Base-by-base conservation (phyloP, 2,113 vertebrate genomes). In the Clinocottus analis region DNA sequence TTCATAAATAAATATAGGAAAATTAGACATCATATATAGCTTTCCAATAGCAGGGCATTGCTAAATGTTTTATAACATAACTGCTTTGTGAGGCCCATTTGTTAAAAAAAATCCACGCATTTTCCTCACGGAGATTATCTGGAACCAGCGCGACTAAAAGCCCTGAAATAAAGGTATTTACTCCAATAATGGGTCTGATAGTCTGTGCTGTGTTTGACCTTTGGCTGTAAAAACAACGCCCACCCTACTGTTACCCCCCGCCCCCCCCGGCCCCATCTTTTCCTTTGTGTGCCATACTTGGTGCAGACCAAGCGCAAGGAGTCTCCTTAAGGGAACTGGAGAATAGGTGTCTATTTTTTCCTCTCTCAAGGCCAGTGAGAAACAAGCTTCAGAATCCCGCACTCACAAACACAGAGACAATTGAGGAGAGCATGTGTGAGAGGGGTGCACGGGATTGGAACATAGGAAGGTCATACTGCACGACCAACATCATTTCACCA, bases 1-100 rank as follows among this genome's bases (percentile, higher is more conserved):
- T 93, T 92, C 81, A 91, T 91, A 94, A 92, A 94, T 93, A 93
- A 94, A 93, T 94, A 92, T 92, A 85, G 71, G 85, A 91, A 92
- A 92, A 92, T 93, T 90, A 91, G 91, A 92, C 92, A 92, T 94
- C 91, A 92, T 93, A 90, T 94, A 92, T 88, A 93, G 83, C 87
- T 91, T 88, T 94, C 90, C 87, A 90, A 85, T 90, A 87, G 77
- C 90, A 84, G 82, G 87, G 80, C 83, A 61, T 80, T 82, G 84
- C 86, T 90, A 85, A 89, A 89, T 39, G 84, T 82, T 73, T 68
- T 83, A 75, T 43, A 84, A 69, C 79, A 69, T 72, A 71, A 85
- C 87, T 74, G 82, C 80, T 85, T 75, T 67, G 69, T 83, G 85
- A 86, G 75, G 83, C 78, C 80, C 87, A 72, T 85, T 83, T 85